Conservation (phyloP, 2,888 invertebrate genomes). For the Prosapia bicincta region DNA sequence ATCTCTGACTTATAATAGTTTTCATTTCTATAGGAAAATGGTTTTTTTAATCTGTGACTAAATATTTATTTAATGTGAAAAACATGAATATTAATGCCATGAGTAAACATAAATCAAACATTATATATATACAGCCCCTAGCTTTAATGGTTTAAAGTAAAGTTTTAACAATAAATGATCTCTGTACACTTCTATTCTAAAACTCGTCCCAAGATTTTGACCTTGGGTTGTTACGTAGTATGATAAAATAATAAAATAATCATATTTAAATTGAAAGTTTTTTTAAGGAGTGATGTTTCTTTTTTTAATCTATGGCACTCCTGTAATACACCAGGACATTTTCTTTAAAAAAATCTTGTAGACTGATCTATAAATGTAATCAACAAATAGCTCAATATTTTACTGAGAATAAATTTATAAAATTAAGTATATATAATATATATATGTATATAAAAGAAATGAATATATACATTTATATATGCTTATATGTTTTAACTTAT, state of each 20-base stretch:
- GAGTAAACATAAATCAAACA: neutral
- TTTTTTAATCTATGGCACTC: neutral
- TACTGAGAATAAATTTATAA: neutral
- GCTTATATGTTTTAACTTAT: neutral
- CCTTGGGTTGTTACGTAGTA: neutral
- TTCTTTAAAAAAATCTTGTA: too few relatives aligned
- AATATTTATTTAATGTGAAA: too few relatives aligned
- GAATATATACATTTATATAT: too few relatives aligned
- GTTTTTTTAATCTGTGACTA: too few relatives aligned
- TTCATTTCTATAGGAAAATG: too few relatives aligned
- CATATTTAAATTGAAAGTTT: neutral
- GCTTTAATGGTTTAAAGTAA: constrained; percentile 11
- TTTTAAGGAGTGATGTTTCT: neutral
- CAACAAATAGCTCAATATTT: neutral
- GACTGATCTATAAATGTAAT: too few relatives aligned
- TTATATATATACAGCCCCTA: neutral
- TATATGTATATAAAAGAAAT: neutral
- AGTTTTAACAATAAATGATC: constrained; percentile 24
- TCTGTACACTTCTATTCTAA: constrained; percentile 19
- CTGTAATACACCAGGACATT: neutral
- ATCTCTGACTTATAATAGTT: too few relatives aligned
- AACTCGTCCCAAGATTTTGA: neutral
- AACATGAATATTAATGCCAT: neutral
- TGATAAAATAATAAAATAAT: constrained; percentile 9
- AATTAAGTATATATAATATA: neutral